Evolutionary conservation across 1,140 invertebrate species (phyloP), one percentile per base, ranked within the genome.

Genomic region (Heliconius hewitsoni): DNA sequence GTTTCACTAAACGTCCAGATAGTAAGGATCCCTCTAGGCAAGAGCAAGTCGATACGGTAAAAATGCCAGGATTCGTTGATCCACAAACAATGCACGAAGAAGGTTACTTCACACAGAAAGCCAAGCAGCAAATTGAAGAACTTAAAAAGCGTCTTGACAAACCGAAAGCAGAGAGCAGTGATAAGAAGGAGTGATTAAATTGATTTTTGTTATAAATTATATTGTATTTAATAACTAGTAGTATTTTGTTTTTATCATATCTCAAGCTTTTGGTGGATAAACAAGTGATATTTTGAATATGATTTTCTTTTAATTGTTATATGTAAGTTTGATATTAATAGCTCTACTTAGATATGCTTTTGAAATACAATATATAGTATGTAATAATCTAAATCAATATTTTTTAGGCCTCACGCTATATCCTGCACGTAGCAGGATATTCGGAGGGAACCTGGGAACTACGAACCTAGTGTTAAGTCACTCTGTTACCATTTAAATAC

Each of bases 21-120:
- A 34, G 30, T 8, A 73, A 79, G 23, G 66, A 70, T 13, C 74
- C 79, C 39, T 46, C 37, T 1, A 80, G 74, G 72, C 76, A 78
- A 55, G 81, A 82, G 71, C 75, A 78, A 39, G 60, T 73, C 42
- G 73, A 76, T 19, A 23, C 23, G 8, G 30, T 81, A 1, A 86
- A 82, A 70, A 84, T 86, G 81, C 84, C 84, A 39, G 86, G 86
- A 0, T 83, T 81, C 11, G 78, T 86, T 3, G 77, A 83, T 39
- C 80, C 83, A 46, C 74, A 82, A 16, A 77, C 75, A 5, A 81
- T 77, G 37, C 82, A 80, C 19, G 83, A 83, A 23, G 83, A 87
- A 81, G 86, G 86, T 1, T 83, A 85, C 37, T 84, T 87, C 46
- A 83, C 83, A 1, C 84, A 87, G 46, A 83, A 82, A 50, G 81